Conservation (phyloP, 2,888 invertebrate species). For the Harmothoe impar region DNA sequence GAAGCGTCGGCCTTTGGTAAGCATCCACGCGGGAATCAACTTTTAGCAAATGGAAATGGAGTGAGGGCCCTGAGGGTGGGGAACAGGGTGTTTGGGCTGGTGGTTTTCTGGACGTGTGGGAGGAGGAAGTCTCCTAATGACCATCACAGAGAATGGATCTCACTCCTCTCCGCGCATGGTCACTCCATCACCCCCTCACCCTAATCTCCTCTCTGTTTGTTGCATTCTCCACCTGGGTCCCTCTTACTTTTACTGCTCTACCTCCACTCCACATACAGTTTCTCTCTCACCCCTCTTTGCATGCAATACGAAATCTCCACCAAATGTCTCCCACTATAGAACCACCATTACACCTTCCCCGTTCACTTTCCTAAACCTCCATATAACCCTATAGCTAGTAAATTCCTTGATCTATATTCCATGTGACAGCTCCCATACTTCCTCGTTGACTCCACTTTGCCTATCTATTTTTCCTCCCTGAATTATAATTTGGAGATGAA, state of each 20-base stretch:
- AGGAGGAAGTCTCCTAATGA: constrained; percentile 33
- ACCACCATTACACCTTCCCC: no score
- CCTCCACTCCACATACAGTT: neutral
- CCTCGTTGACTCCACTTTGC: no score
- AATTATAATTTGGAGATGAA: no score
- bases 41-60: constrained; percentile 40
- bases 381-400: no score
- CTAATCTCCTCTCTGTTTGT: neutral
- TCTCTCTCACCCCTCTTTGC: no score
- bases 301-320: no score
- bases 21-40: constrained; percentile 28
- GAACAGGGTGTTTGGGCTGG: neutral
- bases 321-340: no score
- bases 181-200: constrained; percentile 5
- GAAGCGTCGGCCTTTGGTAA: neutral
- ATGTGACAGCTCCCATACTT: no score
- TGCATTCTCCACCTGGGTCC: neutral
- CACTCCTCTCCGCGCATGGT: neutral
- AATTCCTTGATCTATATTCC: no score
- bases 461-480: no score
- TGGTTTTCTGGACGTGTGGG: neutral
- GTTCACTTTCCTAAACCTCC: no score
- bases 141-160: constrained; percentile 36
- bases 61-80: neutral
- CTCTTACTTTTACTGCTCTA: neutral